Evolutionary conservation across 30 jellyfish, hydroid and myxozoan species (phyloP), one percentile per base, ranked within the genome.

Genomic region (Turritopsis rubra): DNA sequence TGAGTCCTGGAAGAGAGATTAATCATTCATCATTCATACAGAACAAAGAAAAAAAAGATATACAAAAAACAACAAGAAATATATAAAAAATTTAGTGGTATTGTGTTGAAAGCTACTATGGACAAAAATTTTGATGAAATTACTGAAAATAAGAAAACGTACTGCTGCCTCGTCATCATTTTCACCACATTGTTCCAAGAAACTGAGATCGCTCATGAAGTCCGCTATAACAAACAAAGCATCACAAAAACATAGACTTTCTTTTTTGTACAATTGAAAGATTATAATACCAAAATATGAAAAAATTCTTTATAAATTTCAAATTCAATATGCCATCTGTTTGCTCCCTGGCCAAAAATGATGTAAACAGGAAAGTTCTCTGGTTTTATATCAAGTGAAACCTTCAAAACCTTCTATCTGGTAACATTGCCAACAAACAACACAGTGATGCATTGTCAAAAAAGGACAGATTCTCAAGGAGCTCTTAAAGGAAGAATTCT

Each of bases 151-250:
- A 1, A 74, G 22, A 1, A n/a, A 66, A 26, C 82, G 31, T 84
- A 92, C 98, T 79, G 66, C 79, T 54, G 86, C 96, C 31, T 86
- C 95, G 31, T 31, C 75, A 74, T 92, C 98, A 27, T 94, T 85
- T 25, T 85, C 89, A 4, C 98, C 98, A 65, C 94, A 85, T 66
- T 87, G 91, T 72, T 92, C 98, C 83, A 92, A 79, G 70, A 77
- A 92, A 26, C 86, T 94, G 52, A 92, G 75, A 52, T 92, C 92
- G 75, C 85, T 93, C 28, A 88, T 81, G 76, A 92, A 92, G 24
- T 85, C 98, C 20, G 85, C 95, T 85, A 88, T 18, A 73, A 75
- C 52, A 71, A 21, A 73, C 21, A 26, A 54, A 54, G 29, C 9
- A 20, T 54, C 8, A 9, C 66, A 29, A 20, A 18, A 13, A 5